phyloP scores from a whole-genome alignment of 2,888 invertebrate genomes.

The Caenorhabditis plicata region DNA sequence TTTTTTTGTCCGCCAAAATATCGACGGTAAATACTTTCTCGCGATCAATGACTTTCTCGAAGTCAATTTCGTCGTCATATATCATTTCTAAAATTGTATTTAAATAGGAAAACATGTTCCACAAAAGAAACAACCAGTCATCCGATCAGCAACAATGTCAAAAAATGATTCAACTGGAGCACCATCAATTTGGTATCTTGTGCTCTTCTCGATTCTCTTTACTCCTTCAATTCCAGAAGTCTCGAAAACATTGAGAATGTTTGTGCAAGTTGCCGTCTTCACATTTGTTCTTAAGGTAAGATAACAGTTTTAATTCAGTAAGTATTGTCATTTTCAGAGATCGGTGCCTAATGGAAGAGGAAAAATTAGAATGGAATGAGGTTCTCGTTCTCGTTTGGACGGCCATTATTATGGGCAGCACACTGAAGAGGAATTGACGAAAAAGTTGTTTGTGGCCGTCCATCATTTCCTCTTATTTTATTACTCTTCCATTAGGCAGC shows the following conservation, averaged over 20 bases:
- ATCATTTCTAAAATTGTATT: slow-evolving; percentile 15
- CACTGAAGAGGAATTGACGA: no score
- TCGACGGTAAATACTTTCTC: slow-evolving; percentile 28
- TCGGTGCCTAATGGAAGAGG: no score
- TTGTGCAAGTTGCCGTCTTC: slow-evolving; percentile 91
- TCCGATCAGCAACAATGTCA: slow-evolving; percentile 38
- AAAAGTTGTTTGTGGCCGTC: no score
- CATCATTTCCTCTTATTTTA: no score
- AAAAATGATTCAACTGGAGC: slow-evolving; percentile 23
- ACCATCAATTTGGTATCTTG: slow-evolving; percentile 73
- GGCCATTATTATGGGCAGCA: no score
- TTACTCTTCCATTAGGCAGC: no score
- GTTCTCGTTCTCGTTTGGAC: no score
- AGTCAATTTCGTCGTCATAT: slow-evolving; percentile 19
- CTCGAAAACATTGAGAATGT: slow-evolving; percentile 89
- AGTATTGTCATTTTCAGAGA: no score
- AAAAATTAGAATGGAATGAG: no score
- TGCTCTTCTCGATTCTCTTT: slow-evolving; percentile 80
- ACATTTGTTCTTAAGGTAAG: no score
- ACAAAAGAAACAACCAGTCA: slow-evolving; percentile 34
- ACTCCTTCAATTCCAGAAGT: slow-evolving; percentile 79
- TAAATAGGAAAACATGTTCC: background rate
- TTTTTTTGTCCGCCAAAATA: slow-evolving; percentile 14
- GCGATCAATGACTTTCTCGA: slow-evolving; percentile 7
- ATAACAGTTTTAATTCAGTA: no score